Evolutionary conservation across 2,888 invertebrate genomes (phyloP).

Genomic region (Ormyrus rosae): DNA sequence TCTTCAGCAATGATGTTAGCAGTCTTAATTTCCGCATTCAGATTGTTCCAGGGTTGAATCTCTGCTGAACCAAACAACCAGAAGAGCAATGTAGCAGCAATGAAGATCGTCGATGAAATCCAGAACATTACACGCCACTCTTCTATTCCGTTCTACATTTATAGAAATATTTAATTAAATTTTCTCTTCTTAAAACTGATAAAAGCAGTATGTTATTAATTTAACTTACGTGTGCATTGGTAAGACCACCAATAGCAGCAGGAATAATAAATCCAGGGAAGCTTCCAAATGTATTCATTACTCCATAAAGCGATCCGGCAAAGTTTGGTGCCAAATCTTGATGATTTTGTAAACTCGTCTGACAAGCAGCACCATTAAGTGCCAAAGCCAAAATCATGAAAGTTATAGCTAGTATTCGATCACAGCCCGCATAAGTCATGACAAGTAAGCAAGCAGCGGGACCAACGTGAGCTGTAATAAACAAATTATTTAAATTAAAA

Average conservation of each 20-base stretch:
- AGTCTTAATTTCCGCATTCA: neutral
- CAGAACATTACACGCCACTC: slow-evolving; percentile 87
- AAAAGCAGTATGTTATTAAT: neutral
- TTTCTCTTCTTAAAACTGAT: too few species aligned
- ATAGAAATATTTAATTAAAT: too few species aligned
- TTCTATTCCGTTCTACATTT: slow-evolving; percentile 82
- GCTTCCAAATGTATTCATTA: slow-evolving; percentile 74
- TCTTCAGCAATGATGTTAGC: slow-evolving; percentile 61
- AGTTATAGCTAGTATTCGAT: slow-evolving; percentile 65
- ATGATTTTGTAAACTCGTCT: slow-evolving; percentile 73
- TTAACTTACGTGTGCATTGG: slow-evolving; percentile 65
- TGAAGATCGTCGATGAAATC: slow-evolving; percentile 84
- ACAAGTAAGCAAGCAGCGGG: slow-evolving; percentile 78
- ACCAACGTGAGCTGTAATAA: slow-evolving; percentile 67
- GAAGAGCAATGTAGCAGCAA: slow-evolving; percentile 83
- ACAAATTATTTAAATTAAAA: neutral
- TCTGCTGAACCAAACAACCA: slow-evolving; percentile 84
- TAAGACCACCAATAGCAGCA: slow-evolving; percentile 69
- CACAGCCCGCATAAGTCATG: slow-evolving; percentile 71
- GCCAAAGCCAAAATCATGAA: slow-evolving; percentile 70
- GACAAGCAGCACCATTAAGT: slow-evolving; percentile 72
- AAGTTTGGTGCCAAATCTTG: slow-evolving; percentile 74
- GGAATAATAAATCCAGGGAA: slow-evolving; percentile 74
- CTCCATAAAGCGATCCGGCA: slow-evolving; percentile 73
- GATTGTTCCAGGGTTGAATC: slow-evolving; percentile 81